Percentiles rank a stretch among this genome's conserved stretches.
phyloP scores from a whole-genome alignment of 2,888 invertebrate species.

The Charanyca ferruginea region DNA sequence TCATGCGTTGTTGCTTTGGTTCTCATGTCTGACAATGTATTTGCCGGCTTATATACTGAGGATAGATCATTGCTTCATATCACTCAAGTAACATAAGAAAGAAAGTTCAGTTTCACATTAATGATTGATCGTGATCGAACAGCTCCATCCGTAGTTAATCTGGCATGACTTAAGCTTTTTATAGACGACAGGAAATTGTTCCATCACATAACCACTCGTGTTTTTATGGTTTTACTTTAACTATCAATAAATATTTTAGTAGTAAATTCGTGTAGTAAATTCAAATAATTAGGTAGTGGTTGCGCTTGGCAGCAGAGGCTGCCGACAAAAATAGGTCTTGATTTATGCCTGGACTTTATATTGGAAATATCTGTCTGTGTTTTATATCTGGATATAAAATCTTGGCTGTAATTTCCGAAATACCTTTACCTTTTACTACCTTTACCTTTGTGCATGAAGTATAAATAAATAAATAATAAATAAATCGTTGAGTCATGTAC shows the following conservation, averaged over 20 bases:
- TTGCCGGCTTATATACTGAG: neutral
- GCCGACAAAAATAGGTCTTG: conserved; percentile 19
- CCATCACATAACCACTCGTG: conserved; percentile 31
- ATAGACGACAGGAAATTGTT: conserved; percentile 56
- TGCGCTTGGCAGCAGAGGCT: conserved; percentile 9
- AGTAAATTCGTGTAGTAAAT: conserved; percentile 32
- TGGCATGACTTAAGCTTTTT: conserved; percentile 55
- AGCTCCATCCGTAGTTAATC: conserved; percentile 48
- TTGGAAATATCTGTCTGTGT: conserved; percentile 10
- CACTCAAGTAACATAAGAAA: conserved; percentile 19
- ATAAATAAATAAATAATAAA: too few species aligned
- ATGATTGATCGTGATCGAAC: conserved; percentile 41
- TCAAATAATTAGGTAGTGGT: conserved; percentile 29
- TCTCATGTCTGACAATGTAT: conserved; percentile 1
- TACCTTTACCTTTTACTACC: too few species aligned
- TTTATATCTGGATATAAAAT: conserved; percentile 31
- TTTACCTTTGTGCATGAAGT: too few species aligned
- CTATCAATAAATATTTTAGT: conserved; percentile 54
- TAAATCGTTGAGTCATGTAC: too few species aligned
- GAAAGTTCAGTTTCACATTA: conserved; percentile 52
- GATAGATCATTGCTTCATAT: conserved; percentile 26
- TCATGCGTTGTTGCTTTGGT: neutral
- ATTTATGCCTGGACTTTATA: neutral
- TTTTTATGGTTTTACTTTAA: conserved; percentile 56
- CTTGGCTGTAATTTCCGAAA: conserved; percentile 10